Conservation (phyloP, 2,888 invertebrate species). For the Podabrus alpinus region DNA sequence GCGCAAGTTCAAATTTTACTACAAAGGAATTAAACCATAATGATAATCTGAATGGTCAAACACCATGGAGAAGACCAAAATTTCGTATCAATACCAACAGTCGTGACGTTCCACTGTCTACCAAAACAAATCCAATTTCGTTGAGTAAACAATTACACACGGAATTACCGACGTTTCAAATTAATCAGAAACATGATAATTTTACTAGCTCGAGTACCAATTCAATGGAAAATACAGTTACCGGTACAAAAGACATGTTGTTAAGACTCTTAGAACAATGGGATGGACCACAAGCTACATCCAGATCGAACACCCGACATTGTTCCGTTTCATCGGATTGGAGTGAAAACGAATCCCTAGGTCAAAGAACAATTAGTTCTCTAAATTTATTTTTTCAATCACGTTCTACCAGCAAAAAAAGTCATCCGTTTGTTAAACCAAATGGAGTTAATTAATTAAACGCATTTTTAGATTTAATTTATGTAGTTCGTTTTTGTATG, state of each 20-base stretch:
- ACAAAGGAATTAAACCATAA: constrained; percentile 34
- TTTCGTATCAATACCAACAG: constrained; percentile 70
- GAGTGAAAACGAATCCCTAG: constrained; percentile 73
- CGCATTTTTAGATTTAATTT: constrained; percentile 1
- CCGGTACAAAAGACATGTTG: constrained; percentile 76
- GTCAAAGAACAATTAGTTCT: constrained; percentile 79
- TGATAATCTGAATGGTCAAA: constrained; percentile 38
- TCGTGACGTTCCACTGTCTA: constrained; percentile 67
- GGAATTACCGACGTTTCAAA: constrained; percentile 32
- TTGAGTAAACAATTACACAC: constrained; percentile 38
- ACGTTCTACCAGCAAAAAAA: constrained; percentile 51
- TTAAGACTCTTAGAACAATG: constrained; percentile 77
- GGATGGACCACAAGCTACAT: constrained; percentile 64
- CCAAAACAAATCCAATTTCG: constrained; percentile 29
- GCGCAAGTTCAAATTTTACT: not conserved
- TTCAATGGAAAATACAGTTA: constrained; percentile 57
- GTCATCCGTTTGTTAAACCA: constrained; percentile 47
- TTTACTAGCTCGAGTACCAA: constrained; percentile 11
- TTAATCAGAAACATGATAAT: not conserved
- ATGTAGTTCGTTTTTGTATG: not conserved
- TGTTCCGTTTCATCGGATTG: constrained; percentile 79
- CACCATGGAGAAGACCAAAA: constrained; percentile 60
- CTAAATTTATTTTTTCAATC: constrained; percentile 78
- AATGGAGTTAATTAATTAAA: constrained; percentile 27
- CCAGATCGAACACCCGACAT: constrained; percentile 62